phyloP scores from a whole-genome alignment of 2,797 vertebrate species.

The Phrynocephalus guinanensis region DNA sequence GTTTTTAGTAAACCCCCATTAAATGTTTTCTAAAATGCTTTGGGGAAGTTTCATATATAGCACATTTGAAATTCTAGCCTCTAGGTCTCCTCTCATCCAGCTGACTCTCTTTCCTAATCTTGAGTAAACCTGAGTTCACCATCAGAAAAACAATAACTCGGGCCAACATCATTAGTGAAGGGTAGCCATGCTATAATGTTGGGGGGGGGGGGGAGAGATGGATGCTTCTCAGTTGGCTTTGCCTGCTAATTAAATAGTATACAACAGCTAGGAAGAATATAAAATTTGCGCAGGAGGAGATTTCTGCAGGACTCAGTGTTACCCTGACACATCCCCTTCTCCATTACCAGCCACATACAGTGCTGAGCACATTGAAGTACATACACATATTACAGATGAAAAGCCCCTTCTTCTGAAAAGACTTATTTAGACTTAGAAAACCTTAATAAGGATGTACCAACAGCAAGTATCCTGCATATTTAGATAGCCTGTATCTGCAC shows the following conservation, averaged over 20 bases:
- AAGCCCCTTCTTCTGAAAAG: background rate
- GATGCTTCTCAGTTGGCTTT: background rate
- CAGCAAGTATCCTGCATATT: background rate
- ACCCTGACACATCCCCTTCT: background rate
- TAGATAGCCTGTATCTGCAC: background rate
- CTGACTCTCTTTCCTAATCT: background rate
- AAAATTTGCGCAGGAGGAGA: background rate
- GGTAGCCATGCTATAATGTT: background rate
- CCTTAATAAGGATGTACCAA: background rate
- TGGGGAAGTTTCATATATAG: background rate
- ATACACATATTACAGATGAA: background rate
- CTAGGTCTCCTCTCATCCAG: background rate
- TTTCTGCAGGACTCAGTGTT: background rate
- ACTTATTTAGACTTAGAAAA: background rate
- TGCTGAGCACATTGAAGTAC: background rate
- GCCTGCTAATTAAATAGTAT: background rate
- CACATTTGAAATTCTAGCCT: conserved; percentile 6
- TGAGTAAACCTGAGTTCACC: background rate
- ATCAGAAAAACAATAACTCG: background rate
- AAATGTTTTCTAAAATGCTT: conserved; percentile 19
- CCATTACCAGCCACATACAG: background rate
- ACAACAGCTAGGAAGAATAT: background rate
- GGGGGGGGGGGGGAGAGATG: background rate
- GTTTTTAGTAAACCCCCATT: conserved; percentile 43
- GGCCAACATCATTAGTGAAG: background rate